Evolutionary conservation across 2,113 vertebrate genomes (phyloP).

Genomic region (Rissa tridactyla): DNA sequence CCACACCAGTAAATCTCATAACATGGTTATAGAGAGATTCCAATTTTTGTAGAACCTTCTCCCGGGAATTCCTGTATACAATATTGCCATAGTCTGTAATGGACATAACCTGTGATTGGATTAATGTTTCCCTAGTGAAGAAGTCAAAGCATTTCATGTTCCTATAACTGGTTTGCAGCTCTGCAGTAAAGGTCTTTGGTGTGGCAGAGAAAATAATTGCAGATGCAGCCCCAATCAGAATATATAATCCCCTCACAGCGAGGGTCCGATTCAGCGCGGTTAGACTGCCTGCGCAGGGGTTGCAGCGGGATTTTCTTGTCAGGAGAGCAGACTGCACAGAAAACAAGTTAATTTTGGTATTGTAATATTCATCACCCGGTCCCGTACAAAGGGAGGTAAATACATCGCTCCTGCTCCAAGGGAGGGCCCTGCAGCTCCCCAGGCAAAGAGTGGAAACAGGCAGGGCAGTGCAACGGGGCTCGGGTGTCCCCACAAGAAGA

Average conservation of each 20-base stretch:
- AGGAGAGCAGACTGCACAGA: slow-evolving; percentile 17
- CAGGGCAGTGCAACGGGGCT: not conserved
- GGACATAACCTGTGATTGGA: slow-evolving; percentile 72
- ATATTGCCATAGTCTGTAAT: slow-evolving; percentile 71
- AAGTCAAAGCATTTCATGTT: slow-evolving; percentile 71
- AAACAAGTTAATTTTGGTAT: slow-evolving; percentile 43
- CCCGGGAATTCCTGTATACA: slow-evolving; percentile 66
- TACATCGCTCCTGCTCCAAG: not conserved
- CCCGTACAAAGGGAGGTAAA: not conserved
- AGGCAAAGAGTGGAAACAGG: not conserved
- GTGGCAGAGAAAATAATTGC: slow-evolving; percentile 62
- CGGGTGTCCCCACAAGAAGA: not conserved
- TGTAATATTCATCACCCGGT: slow-evolving; percentile 14
- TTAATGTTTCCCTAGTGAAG: slow-evolving; percentile 70
- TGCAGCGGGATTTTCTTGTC: slow-evolving; percentile 42
- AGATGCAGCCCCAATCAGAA: slow-evolving; percentile 51
- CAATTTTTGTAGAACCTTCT: slow-evolving; percentile 68
- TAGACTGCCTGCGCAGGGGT: not conserved
- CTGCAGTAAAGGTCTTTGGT: slow-evolving; percentile 57
- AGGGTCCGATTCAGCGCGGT: slow-evolving; percentile 5
- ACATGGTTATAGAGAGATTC: slow-evolving; percentile 72
- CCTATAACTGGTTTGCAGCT: slow-evolving; percentile 65
- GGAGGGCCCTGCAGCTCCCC: not conserved
- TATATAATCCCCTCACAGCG: slow-evolving; percentile 45
- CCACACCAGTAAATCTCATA: slow-evolving; percentile 72